Conservation (phyloP, 2,113 vertebrate species). For the Picathartes gymnocephalus region DNA sequence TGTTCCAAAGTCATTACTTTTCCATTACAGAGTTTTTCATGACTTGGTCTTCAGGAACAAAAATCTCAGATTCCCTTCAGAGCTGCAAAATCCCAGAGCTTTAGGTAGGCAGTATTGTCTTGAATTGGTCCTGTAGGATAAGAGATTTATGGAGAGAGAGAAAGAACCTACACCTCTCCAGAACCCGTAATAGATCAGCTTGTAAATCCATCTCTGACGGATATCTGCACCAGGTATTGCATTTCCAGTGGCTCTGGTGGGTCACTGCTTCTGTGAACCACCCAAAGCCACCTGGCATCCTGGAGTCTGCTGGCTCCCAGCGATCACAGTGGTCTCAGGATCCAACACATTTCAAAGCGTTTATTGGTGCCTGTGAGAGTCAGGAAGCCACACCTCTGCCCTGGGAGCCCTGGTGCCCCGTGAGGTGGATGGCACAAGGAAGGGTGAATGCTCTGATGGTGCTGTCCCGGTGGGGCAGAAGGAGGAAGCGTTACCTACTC, state of each 20-base stretch:
- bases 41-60: neutral
- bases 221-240: neutral
- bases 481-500: neutral
- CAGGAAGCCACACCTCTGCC: fast-evolving
- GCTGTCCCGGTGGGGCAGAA: neutral
- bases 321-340: neutral
- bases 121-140: neutral
- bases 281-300: neutral
- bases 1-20: constrained; percentile 43
- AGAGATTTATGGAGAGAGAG: neutral
- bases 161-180: neutral
- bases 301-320: fast-evolving
- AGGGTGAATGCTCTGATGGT: neutral
- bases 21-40: neutral
- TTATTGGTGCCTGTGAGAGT: fast-evolving
- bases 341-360: neutral
- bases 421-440: neutral
- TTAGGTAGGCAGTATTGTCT: neutral
- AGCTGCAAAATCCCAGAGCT: neutral
- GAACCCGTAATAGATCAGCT: neutral
- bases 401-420: fast-evolving
- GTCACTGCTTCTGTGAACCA: neutral
- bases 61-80: neutral
- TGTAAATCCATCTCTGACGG: neutral
- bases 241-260: neutral